phyloP scores from a whole-genome alignment of 1,140 invertebrate species.

The Papilio polyxenes region DNA sequence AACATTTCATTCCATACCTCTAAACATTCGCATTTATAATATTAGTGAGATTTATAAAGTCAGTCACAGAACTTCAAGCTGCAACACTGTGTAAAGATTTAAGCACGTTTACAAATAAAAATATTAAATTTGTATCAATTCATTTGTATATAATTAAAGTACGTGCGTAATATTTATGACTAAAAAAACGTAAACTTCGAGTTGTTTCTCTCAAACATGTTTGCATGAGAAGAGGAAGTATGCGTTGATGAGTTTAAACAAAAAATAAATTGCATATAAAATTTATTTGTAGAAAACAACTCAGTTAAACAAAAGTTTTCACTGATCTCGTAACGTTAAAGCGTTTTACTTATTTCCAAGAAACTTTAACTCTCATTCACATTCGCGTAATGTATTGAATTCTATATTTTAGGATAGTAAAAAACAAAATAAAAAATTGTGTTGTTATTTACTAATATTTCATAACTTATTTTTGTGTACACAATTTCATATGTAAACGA shows the following conservation, averaged over 20 bases:
- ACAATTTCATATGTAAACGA: background rate
- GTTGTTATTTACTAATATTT: constrained; percentile 1
- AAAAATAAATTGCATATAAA: constrained; percentile 7
- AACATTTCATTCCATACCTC: too few species aligned
- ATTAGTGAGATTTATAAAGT: too few species aligned
- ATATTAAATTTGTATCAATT: background rate
- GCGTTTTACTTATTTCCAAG: background rate
- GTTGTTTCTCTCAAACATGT: background rate
- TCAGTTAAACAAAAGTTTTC: background rate
- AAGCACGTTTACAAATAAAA: background rate
- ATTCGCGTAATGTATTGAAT: background rate
- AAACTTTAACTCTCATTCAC: background rate
- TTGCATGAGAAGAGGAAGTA: constrained; percentile 7
- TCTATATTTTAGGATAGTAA: background rate
- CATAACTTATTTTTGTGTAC: background rate
- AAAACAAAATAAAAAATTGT: background rate
- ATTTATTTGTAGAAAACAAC: background rate
- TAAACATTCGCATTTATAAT: too few species aligned
- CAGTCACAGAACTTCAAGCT: background rate
- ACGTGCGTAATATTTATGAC: background rate
- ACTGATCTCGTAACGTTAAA: background rate
- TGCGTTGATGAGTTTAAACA: background rate
- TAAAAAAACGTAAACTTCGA: background rate
- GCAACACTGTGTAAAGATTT: background rate
- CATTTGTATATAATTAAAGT: background rate